Conservation (phyloP, 2,888 invertebrate genomes). For the Pycnomerus fuliginosus region DNA sequence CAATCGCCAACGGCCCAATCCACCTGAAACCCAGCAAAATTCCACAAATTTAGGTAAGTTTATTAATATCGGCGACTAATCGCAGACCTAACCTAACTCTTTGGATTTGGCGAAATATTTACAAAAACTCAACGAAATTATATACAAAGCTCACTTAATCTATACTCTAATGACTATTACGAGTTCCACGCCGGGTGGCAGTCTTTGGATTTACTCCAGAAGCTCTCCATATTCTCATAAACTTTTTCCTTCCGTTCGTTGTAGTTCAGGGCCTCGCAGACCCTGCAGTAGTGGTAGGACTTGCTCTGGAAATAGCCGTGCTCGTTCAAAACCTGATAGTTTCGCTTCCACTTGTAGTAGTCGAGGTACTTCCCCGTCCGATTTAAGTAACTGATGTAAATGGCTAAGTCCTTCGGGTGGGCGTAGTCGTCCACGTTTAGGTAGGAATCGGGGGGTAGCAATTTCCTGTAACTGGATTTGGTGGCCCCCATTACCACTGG, state of each 20-base stretch:
- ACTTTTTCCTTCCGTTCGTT: slow-evolving; percentile 53
- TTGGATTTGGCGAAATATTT: slow-evolving; percentile 7
- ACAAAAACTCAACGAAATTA: no score
- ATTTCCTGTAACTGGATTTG: slow-evolving; percentile 48
- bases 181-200: slow-evolving; percentile 41
- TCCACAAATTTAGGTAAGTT: no score
- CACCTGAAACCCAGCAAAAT: no score
- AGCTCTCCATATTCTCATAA: slow-evolving; percentile 49
- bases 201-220: slow-evolving; percentile 46
- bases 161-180: no score
- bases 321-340: slow-evolving; percentile 62
- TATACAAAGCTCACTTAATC: no score
- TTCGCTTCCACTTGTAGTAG: slow-evolving; percentile 62
- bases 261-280: slow-evolving; percentile 69
- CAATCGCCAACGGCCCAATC: no score
- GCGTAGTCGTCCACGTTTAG: slow-evolving; percentile 61
- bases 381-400: slow-evolving; percentile 56
- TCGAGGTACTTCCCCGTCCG: slow-evolving; percentile 48
- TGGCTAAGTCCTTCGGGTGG: slow-evolving; percentile 55
- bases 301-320: slow-evolving; percentile 66
- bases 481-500: slow-evolving; percentile 67
- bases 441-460: slow-evolving; percentile 65
- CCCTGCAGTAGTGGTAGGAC: slow-evolving; percentile 63
- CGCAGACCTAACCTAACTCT: slow-evolving; percentile 14
- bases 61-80: no score